Conservation (phyloP, 2,113 vertebrate genomes). For the Peromyscus maniculatus region DNA sequence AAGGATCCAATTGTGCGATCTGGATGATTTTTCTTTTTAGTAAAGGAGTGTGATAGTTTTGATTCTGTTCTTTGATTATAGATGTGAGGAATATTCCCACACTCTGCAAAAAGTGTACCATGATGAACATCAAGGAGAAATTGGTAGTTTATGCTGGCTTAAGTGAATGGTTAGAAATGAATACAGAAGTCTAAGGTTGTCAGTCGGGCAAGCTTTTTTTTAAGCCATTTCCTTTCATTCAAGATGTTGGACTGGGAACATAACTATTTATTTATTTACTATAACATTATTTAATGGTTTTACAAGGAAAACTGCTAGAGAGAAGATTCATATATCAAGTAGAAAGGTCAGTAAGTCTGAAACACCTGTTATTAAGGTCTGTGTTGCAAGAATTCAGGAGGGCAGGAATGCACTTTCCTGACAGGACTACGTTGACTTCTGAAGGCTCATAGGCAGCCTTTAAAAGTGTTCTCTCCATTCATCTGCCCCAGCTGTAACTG, state of each 20-base stretch:
- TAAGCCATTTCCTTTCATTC: conserved; percentile 46
- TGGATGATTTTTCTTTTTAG: background rate
- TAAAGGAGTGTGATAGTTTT: background rate
- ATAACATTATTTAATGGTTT: conserved; percentile 47
- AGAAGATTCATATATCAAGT: conserved; percentile 16
- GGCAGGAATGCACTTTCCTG: background rate
- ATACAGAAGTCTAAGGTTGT: background rate
- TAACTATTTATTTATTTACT: background rate
- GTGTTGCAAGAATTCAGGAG: conserved; percentile 19
- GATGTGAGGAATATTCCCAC: background rate
- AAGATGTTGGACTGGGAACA: background rate
- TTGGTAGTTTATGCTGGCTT: conserved; percentile 22
- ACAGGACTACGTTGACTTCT: background rate
- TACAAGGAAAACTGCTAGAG: background rate
- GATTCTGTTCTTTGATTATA: background rate
- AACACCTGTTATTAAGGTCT: conserved; percentile 30
- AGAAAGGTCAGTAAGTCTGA: conserved; percentile 25
- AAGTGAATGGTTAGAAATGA: conserved; percentile 34
- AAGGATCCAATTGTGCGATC: background rate
- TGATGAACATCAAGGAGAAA: background rate
- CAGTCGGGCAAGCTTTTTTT: background rate
- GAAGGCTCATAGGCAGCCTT: background rate
- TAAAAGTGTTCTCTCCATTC: background rate
- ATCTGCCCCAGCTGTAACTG: background rate
- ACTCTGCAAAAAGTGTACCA: conserved; percentile 20